These are phyloP conservation scores for Argopecten irradians DNA, from an alignment of 1,140 invertebrate species.

Conservation along the genomic window DNA sequence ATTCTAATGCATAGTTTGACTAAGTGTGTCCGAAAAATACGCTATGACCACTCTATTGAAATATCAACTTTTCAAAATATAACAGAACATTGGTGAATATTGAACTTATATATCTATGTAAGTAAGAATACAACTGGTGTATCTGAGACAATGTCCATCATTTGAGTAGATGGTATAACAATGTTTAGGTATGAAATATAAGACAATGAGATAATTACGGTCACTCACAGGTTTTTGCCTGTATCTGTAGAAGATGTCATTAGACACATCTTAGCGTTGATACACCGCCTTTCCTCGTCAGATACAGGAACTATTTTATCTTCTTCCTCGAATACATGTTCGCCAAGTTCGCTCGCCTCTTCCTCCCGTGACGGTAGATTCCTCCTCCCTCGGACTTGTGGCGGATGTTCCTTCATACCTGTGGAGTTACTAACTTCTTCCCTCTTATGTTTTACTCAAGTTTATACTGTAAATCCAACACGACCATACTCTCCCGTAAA, in stretches of 20 bases:
- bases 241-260: conserved; percentile 31
- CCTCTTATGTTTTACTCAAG: neutral
- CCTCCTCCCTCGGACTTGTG: conserved; percentile 29
- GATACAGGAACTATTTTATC: conserved; percentile 33
- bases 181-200: neutral
- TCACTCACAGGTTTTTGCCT: conserved; percentile 38
- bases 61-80: neutral
- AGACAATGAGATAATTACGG: neutral
- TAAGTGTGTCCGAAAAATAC: neutral
- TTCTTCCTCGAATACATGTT: conserved; percentile 32
- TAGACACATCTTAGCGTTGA: conserved; percentile 53
- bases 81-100: conserved; percentile 14
- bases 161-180: neutral
- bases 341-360: neutral
- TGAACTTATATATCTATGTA: neutral
- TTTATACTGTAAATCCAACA: neutral
- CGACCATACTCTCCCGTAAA: neutral
- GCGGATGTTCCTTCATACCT: neutral
- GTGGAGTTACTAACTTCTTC: neutral
- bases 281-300: conserved; percentile 38
- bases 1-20: neutral
- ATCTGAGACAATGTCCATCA: neutral
- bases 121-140: neutral
- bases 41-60: neutral
- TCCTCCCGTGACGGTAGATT: conserved; percentile 19